Evolutionary conservation across 2,113 vertebrate species (phyloP).

Genomic region (Rhinogobius similis): DNA sequence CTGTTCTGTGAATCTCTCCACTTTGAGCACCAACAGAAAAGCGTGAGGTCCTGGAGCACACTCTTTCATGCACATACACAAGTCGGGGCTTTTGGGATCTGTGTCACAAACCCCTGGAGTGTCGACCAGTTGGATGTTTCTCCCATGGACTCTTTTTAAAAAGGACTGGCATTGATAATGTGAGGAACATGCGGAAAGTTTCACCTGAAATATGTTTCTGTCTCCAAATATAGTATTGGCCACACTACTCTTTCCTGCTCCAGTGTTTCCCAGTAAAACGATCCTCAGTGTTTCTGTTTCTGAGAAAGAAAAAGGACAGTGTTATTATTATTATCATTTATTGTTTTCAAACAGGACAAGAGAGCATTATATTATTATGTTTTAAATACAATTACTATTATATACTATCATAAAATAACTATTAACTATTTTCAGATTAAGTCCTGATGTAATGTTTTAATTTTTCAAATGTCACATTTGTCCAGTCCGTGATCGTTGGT

Average conservation of each 20-base stretch:
- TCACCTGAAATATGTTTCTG: neutral
- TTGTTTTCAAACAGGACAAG: too few relatives aligned
- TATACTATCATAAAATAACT: too few relatives aligned
- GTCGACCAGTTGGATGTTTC: neutral
- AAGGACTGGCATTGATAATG: too few relatives aligned
- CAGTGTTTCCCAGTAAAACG: neutral
- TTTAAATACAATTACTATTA: too few relatives aligned
- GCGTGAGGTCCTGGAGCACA: neutral
- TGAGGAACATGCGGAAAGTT: neutral
- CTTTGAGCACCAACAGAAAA: neutral
- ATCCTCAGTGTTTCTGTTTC: neutral
- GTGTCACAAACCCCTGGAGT: conserved; percentile 2
- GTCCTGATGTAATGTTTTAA: too few relatives aligned
- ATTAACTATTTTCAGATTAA: too few relatives aligned
- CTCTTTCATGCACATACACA: neutral
- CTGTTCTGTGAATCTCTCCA: neutral
- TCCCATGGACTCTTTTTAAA: neutral
- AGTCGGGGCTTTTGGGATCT: neutral
- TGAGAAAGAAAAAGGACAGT: neutral
- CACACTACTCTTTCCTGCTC: conserved; percentile 2
- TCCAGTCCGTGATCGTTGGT: too few relatives aligned
- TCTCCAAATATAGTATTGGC: conserved; percentile 6
- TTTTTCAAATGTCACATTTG: too few relatives aligned
- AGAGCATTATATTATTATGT: too few relatives aligned
- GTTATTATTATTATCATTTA: too few relatives aligned